phyloP scores from a whole-genome alignment of 2,113 vertebrate species.

The Oxyura jamaicensis region DNA sequence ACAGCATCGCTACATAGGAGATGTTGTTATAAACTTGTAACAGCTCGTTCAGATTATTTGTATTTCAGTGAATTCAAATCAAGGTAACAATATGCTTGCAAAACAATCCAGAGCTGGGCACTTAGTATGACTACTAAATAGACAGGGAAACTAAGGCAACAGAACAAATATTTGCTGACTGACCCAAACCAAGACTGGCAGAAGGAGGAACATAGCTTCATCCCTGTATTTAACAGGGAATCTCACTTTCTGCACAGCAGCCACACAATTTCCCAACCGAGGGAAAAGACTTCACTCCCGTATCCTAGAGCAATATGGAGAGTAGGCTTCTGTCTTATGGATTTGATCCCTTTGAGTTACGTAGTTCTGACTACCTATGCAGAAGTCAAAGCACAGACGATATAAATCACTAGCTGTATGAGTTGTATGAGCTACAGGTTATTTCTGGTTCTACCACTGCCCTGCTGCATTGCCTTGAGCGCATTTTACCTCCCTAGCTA shows the following conservation, averaged over 20 bases:
- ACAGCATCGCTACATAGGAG: neutral
- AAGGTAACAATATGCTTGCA: neutral
- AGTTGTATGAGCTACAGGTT: neutral
- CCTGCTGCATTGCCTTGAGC: neutral
- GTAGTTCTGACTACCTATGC: neutral
- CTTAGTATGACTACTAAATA: neutral
- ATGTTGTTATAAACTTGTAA: neutral
- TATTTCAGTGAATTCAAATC: neutral
- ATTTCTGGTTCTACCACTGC: neutral
- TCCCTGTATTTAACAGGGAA: neutral
- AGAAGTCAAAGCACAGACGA: neutral
- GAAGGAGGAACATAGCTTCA: neutral
- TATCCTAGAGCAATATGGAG: neutral
- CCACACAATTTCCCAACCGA: neutral
- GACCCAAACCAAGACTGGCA: neutral
- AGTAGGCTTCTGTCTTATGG: neutral
- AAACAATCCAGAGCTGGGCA: neutral
- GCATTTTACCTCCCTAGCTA: neutral
- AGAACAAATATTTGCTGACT: neutral
- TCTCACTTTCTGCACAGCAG: neutral
- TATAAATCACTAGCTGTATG: too few relatives aligned
- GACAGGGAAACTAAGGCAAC: neutral
- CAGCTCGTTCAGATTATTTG: neutral
- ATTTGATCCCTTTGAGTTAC: neutral
- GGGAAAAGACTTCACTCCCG: neutral